phyloP scores from a whole-genome alignment of 2,888 invertebrate species.

The Trachelus troglodyta region DNA sequence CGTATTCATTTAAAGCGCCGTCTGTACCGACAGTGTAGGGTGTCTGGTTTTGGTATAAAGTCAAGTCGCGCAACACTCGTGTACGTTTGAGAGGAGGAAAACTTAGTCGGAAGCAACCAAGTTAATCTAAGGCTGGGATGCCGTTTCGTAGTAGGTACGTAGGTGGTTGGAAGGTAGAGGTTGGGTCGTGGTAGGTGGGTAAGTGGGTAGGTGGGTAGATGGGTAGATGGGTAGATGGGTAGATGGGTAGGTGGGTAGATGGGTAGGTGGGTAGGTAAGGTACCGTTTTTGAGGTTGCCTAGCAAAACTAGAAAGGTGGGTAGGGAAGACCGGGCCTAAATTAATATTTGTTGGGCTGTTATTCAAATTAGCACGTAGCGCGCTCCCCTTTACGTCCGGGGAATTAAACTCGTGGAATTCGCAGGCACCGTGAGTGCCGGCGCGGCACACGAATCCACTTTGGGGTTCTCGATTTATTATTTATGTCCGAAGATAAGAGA shows the following conservation, averaged over 20 bases:
- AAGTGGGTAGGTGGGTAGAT: no score
- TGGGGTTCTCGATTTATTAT: background rate
- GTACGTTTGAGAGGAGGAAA: conserved; percentile 31
- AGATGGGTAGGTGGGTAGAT: no score
- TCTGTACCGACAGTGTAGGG: background rate
- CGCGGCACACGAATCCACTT: background rate
- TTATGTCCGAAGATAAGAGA: background rate
- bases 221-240: no score
- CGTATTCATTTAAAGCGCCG: background rate
- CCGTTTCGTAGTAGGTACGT: conserved; percentile 12
- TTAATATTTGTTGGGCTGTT: conserved; percentile 54
- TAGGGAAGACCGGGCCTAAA: conserved; percentile 26
- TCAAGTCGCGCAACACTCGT: background rate
- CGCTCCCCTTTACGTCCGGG: conserved; percentile 1
- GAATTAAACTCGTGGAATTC: background rate
- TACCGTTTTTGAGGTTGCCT: background rate
- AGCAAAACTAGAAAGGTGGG: background rate
- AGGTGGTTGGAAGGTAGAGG: no score
- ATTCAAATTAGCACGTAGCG: conserved; percentile 45
- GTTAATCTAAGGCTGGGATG: conserved; percentile 44
- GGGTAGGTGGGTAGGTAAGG: background rate
- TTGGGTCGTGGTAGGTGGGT: no score
- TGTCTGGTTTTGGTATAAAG: background rate
- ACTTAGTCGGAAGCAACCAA: conserved; percentile 36
- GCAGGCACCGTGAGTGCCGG: background rate